Base-by-base conservation (phyloP, 1,140 invertebrate genomes). In the Calliopsis andreniformis region DNA sequence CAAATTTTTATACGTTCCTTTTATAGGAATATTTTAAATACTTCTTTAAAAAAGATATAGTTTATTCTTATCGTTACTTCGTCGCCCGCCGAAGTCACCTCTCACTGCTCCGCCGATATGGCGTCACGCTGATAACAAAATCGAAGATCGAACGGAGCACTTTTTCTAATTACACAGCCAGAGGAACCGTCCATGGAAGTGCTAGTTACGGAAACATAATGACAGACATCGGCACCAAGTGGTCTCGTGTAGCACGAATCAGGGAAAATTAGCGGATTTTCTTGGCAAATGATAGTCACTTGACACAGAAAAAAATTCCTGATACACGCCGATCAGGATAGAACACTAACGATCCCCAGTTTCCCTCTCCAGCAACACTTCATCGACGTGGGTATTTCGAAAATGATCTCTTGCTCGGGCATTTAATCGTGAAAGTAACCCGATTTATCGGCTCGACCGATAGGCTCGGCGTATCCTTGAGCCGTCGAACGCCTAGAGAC, bases 391-490 rank as follows among this genome's bases (percentile, higher is more conserved):
- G 4, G 35, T 5, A 10, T 39, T 23, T 59, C 4, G 16, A 30
- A 10, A 20, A 23, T 64, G 47, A 25, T 20, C 20, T n/a, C 2
- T 1, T 2, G 6, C 43, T 2, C 7, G n/a, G 8, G 32, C 8
- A 8, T 23, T 18, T 32, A 59, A 47, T 35, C 39, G 42, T 18
- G 55, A 70, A 70, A 70, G 53, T 59, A 20, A 45, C 14, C 20
- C 30, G 68, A 35, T 55, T 68, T 55, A 43, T 28, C 20, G 23
- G 32, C 20, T n/a, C n/a, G 20, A n/a, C n/a, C n/a, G n/a, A n/a
- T n/a, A n/a, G n/a, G n/a, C n/a, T n/a, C n/a, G n/a, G n/a, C n/a
- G 58, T 71, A 61, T 32, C 49, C 16, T 28, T 23, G 23, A 28
- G 23, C 32, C 23, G 51, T 18, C 51, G 25, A 30, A 25, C 51